Evolutionary conservation across 2,888 invertebrate species (phyloP).

Genomic region (Drosophila affinis): DNA sequence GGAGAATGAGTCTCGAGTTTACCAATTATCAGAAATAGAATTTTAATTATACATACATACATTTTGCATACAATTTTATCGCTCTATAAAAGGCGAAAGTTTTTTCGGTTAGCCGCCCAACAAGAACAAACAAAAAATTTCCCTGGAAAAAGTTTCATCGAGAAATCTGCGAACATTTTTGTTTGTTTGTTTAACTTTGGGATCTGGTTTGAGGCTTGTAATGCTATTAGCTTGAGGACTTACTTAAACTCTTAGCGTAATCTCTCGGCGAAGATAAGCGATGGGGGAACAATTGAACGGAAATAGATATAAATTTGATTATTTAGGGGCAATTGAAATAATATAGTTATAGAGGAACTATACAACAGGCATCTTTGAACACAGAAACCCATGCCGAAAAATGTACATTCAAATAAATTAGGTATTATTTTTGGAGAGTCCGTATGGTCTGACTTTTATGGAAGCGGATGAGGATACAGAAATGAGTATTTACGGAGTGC

Average conservation of each 20-base stretch:
- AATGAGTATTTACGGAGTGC: too few relatives aligned
- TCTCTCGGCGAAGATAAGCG: not conserved
- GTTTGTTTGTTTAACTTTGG: slow-evolving; percentile 3
- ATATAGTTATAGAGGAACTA: too few relatives aligned
- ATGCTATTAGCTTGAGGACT: not conserved
- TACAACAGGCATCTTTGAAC: too few relatives aligned
- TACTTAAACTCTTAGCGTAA: not conserved
- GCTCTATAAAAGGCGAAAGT: slow-evolving; percentile 15
- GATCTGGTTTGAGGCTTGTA: not conserved
- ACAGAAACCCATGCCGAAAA: too few relatives aligned
- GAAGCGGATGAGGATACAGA: not conserved
- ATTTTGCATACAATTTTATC: slow-evolving; percentile 20
- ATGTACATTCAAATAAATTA: too few relatives aligned
- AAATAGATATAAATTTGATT: too few relatives aligned
- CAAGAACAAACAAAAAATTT: not conserved
- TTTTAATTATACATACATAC: slow-evolving; percentile 37
- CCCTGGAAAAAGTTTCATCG: slow-evolving; percentile 7
- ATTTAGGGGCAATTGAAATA: too few relatives aligned
- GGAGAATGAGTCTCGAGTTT: slow-evolving; percentile 10
- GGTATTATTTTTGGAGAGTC: too few relatives aligned
- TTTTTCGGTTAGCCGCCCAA: not conserved
- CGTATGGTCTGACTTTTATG: too few relatives aligned
- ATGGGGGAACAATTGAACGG: too few relatives aligned
- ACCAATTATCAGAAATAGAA: slow-evolving; percentile 41
- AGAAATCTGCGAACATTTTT: slow-evolving; percentile 11